A percentile compares a stretch with the other conserved stretches of the same genome.
phyloP scores from a whole-genome alignment of 2,797 vertebrate species.

The Siniperca scherzeri region DNA sequence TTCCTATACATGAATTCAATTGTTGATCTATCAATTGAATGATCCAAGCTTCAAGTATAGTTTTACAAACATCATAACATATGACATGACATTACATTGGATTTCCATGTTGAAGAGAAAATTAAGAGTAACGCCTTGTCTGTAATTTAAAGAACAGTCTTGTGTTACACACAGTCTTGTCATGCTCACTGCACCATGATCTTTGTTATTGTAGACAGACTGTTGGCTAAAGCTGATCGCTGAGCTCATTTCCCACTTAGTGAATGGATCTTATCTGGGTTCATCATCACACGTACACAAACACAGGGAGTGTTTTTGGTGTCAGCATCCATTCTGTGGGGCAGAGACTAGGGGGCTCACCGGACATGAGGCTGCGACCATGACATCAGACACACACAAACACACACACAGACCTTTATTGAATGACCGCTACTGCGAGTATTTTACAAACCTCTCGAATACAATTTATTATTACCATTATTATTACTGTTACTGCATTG shows the following conservation, averaged over 20 bases:
- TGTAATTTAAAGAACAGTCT: neutral
- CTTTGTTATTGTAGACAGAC: slow-evolving; percentile 61
- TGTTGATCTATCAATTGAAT: neutral
- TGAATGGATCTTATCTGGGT: slow-evolving; percentile 71
- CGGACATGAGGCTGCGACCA: slow-evolving; percentile 13
- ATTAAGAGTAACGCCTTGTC: neutral
- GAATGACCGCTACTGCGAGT: neutral
- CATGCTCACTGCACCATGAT: slow-evolving; percentile 38
- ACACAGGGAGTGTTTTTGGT: slow-evolving; percentile 36
- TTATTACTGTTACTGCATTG: neutral
- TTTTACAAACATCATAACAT: neutral
- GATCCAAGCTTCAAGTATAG: neutral
- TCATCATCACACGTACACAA: slow-evolving; percentile 40
- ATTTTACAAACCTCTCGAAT: neutral
- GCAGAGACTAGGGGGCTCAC: slow-evolving; percentile 9
- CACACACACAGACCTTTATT: neutral
- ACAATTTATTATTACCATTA: neutral
- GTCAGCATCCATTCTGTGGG: slow-evolving; percentile 58
- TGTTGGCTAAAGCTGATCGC: slow-evolving; percentile 62
- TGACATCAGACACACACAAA: slow-evolving; percentile 21
- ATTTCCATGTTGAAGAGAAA: neutral
- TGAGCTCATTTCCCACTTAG: slow-evolving; percentile 76
- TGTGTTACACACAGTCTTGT: neutral
- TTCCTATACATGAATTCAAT: neutral
- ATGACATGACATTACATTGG: neutral